A percentile compares a stretch with the other conserved stretches of the same genome.
Evolutionary conservation across 2,888 invertebrate genomes (phyloP).

Genomic region (Ectemnius continuus): DNA sequence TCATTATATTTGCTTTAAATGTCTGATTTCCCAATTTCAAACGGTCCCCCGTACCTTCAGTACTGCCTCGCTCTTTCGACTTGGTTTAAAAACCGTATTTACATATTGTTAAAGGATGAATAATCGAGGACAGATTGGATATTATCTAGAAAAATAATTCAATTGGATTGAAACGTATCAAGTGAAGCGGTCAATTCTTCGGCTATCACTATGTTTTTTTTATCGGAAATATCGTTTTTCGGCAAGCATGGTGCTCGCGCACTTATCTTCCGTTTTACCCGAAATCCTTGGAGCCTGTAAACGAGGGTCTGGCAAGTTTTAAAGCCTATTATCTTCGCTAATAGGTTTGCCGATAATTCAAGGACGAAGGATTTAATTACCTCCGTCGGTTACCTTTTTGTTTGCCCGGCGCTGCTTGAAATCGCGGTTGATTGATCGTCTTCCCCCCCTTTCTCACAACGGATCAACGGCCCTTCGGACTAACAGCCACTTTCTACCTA

Average conservation of each 20-base stretch:
- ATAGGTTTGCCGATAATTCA: slow-evolving; percentile 7
- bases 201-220: too few relatives aligned
- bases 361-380: slow-evolving; percentile 13
- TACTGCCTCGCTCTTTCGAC: too few relatives aligned
- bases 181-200: too few relatives aligned
- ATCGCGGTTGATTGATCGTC: slow-evolving; percentile 7
- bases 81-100: too few relatives aligned
- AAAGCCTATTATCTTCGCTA: slow-evolving; percentile 6
- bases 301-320: not conserved
- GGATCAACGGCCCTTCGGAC: not conserved
- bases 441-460: not conserved
- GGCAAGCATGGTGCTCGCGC: too few relatives aligned
- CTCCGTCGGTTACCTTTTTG: not conserved
- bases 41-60: too few relatives aligned
- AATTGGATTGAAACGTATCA: not conserved
- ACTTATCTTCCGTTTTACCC: not conserved
- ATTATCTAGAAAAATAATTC: not conserved
- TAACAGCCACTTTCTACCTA: not conserved
- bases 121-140: not conserved
- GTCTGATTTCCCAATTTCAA: too few relatives aligned
- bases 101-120: too few relatives aligned
- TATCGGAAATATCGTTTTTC: too few relatives aligned
- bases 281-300: slow-evolving; percentile 1
- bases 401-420: not conserved
- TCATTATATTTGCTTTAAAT: too few relatives aligned